A percentile compares a stretch with the other conserved stretches of the same genome.
phyloP scores from a whole-genome alignment of 1,140 invertebrate species.

The Tachypleus tridentatus region DNA sequence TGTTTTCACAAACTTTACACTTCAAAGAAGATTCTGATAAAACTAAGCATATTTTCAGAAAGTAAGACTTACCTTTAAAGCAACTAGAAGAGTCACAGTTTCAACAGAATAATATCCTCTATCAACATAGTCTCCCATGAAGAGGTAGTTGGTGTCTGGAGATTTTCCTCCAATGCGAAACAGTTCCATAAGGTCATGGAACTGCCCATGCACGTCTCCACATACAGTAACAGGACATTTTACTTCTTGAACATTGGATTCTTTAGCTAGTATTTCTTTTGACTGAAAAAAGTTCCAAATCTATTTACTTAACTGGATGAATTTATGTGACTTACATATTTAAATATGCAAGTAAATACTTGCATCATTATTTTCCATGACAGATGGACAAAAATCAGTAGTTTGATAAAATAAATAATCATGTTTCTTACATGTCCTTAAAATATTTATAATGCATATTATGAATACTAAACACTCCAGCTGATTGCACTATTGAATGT shows the following conservation, averaged over 20 bases:
- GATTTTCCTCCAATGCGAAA: constrained; percentile 75
- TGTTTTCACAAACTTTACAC: too few species aligned
- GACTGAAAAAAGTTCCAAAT: constrained; percentile 29
- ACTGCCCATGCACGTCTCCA: constrained; percentile 98
- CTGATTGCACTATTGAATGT: too few species aligned
- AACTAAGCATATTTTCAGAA: too few species aligned
- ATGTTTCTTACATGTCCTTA: too few species aligned
- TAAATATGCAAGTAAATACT: background rate
- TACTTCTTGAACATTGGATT: constrained; percentile 99
- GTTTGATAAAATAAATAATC: too few species aligned
- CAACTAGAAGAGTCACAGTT: constrained; percentile 95
- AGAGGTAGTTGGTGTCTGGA: constrained; percentile 17
- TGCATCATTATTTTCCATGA: background rate
- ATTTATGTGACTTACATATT: too few species aligned
- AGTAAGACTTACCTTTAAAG: constrained; percentile 63
- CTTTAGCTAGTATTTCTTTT: constrained; percentile 96
- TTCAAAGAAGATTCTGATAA: too few species aligned
- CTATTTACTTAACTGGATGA: too few species aligned
- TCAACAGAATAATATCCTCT: constrained; percentile 99
- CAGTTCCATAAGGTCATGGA: constrained; percentile 99
- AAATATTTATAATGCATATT: background rate
- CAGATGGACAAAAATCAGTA: background rate
- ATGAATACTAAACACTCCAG: too few species aligned
- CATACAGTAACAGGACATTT: constrained; percentile 99
- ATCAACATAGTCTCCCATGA: constrained; percentile 58